phyloP scores from a whole-genome alignment of 2,888 invertebrate genomes.

The Proisotoma minuta region DNA sequence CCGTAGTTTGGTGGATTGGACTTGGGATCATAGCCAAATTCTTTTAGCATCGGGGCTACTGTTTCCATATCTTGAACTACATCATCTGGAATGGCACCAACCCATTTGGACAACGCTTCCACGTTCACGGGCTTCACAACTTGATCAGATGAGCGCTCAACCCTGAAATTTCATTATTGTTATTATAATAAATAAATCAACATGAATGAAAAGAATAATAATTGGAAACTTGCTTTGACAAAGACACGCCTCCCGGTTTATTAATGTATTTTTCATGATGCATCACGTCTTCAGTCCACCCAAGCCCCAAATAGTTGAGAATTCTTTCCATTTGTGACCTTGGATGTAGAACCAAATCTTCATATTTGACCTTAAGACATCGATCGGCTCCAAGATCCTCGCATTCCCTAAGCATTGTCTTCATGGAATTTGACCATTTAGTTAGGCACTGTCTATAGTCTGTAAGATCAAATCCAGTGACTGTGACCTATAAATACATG shows the following conservation, averaged over 20 bases:
- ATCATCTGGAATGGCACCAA: slow-evolving; percentile 81
- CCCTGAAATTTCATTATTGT: slow-evolving; percentile 58
- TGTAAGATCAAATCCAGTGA: slow-evolving; percentile 89
- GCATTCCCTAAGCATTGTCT: slow-evolving; percentile 91
- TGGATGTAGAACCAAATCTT: slow-evolving; percentile 93
- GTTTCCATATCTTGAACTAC: slow-evolving; percentile 87
- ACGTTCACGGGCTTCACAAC: slow-evolving; percentile 96
- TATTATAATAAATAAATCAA: background rate
- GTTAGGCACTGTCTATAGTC: slow-evolving; percentile 89
- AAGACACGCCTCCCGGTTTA: slow-evolving; percentile 85
- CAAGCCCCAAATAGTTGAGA: slow-evolving; percentile 79
- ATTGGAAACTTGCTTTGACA: slow-evolving; percentile 74
- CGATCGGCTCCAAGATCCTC: slow-evolving; percentile 59
- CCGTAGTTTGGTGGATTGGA: slow-evolving; percentile 93
- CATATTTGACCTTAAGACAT: slow-evolving; percentile 82
- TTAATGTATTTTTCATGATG: slow-evolving; percentile 98
- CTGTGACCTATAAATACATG: slow-evolving; percentile 58
- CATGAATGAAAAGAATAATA: background rate
- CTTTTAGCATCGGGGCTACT: slow-evolving; percentile 89
- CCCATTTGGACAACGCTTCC: slow-evolving; percentile 91
- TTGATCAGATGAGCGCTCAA: slow-evolving; percentile 96
- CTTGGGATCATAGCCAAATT: slow-evolving; percentile 87
- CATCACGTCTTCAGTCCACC: slow-evolving; percentile 91
- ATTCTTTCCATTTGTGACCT: slow-evolving; percentile 81
- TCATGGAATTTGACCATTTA: slow-evolving; percentile 95